Evolutionary conservation across 2,888 invertebrate genomes (phyloP), one percentile per base, ranked within the genome.

Genomic region (Caenorhabditis sulstoni): DNA sequence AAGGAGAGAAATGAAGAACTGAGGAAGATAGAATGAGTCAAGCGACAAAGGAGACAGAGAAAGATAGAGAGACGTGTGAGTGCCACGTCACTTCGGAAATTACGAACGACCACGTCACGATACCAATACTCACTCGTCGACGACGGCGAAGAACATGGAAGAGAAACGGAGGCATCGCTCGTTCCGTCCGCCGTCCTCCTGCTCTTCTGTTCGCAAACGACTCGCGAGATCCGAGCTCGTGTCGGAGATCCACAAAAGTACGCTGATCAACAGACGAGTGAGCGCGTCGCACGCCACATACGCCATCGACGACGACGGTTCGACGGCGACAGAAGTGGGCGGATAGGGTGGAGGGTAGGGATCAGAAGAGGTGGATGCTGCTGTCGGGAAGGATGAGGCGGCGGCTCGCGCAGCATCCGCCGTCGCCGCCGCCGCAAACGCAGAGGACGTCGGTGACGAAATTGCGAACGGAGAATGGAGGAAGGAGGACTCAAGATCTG

Each of bases 381-480:
- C 20, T 59, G 74, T 53, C 50, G 29, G 29, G 7, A 29, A 29
- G 7, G 74, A 61, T 8, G 67, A 65, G 23, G 18, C 18, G 4
- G n/a, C 45, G 23, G 70, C 62, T 18, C 18, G 37, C 20, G 64
- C 23, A 35, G 45, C 29, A 16, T 39, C 23, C 50, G 68, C 53
- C 58, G 58, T 50, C 73, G 65, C 65, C 71, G 71, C 44, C 73
- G 59, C 65, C 64, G 62, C 50, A 44, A 57, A 35, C 55, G 75
- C 47, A 22, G 47, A 62, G 37, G 64, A 57, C 47, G 76, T 58
- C 76, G 70, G 64, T 64, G 68, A 64, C 76, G 68, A 45, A 77
- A 77, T 77, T 50, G 45, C 57, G 64, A 53, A 49, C n/a, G 41
- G 39, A 18, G 20, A 50, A 18, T 41, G 20, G 66, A 3, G 29